phyloP scores from a whole-genome alignment of 2,113 vertebrate genomes.

The Oriolus oriolus region DNA sequence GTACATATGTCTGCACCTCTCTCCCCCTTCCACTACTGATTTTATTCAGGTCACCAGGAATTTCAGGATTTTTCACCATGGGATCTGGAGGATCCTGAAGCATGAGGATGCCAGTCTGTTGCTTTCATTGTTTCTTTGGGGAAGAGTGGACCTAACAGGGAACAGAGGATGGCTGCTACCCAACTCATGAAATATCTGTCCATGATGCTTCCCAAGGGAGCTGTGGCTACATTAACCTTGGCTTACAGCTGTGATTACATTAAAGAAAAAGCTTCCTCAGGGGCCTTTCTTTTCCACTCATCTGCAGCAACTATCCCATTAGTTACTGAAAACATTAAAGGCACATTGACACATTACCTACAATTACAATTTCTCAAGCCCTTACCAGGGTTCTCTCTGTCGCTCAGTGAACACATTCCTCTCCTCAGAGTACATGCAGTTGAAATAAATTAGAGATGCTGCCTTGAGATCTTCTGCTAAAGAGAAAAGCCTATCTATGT shows the following conservation, averaged over 20 bases:
- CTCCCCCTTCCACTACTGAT: not conserved
- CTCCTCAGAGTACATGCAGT: not conserved
- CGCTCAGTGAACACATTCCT: not conserved
- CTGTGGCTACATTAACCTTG: not conserved
- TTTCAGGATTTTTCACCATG: not conserved
- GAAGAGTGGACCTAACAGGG: not conserved
- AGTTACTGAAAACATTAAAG: not conserved
- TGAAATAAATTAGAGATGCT: not conserved
- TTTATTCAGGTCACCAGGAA: not conserved
- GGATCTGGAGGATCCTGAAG: not conserved
- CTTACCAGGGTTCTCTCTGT: not conserved
- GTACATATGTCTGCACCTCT: fast-evolving
- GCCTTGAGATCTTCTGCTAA: not conserved
- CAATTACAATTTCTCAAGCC: not conserved
- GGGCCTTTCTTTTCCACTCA: not conserved
- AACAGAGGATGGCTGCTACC: not conserved
- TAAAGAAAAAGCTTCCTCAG: not conserved
- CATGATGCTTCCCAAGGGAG: not conserved
- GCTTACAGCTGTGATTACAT: not conserved
- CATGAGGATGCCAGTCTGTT: not conserved
- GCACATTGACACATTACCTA: not conserved
- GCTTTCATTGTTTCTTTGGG: not conserved
- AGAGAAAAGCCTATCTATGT: not conserved
- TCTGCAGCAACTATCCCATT: not conserved
- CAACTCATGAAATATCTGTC: not conserved